Conservation (phyloP, 2,888 invertebrate genomes). For the Tipula vernalis region DNA sequence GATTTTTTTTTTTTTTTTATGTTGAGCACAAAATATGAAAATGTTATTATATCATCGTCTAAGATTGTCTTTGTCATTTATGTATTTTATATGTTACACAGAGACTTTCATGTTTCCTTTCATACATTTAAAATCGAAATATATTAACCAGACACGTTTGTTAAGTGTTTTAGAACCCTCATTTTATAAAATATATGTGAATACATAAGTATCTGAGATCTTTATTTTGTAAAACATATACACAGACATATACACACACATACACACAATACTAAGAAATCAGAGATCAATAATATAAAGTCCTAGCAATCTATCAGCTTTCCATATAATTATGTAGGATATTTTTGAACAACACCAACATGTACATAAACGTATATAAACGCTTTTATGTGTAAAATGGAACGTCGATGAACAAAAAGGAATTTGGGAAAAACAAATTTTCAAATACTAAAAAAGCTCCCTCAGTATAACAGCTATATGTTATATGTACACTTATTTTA, state of each 20-base stretch:
- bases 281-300: not conserved
- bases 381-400: not conserved
- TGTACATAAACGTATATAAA: no score
- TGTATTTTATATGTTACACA: not conserved
- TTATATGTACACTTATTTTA: not conserved
- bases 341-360: not conserved
- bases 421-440: not conserved
- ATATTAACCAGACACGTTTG: conserved; percentile 4
- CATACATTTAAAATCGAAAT: not conserved
- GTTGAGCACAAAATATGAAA: not conserved
- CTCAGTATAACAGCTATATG: not conserved
- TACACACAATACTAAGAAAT: not conserved
- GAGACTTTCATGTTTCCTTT: not conserved
- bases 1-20: not conserved
- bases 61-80: not conserved
- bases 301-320: not conserved
- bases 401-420: not conserved
- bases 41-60: not conserved
- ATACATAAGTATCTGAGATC: not conserved
- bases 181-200: not conserved
- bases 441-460: not conserved
- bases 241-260: not conserved
- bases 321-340: not conserved
- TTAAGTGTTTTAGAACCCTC: not conserved
- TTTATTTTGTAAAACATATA: not conserved